phyloP scores from a whole-genome alignment of 1,140 invertebrate genomes.

The Drosophila sp. region DNA sequence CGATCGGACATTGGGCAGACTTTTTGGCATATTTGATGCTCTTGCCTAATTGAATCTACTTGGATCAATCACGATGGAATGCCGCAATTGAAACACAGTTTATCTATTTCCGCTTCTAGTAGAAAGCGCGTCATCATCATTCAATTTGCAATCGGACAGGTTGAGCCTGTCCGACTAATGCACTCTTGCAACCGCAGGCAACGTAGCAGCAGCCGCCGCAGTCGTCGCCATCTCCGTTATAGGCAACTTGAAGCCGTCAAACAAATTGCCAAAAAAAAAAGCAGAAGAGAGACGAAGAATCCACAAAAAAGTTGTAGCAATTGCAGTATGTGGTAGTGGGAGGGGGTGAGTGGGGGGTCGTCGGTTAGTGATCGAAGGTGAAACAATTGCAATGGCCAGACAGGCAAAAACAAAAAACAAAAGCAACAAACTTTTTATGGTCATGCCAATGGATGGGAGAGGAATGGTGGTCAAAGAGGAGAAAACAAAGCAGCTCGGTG shows the following conservation, averaged over 20 bases:
- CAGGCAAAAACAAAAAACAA: constrained; percentile 25
- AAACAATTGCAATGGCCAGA: constrained; percentile 66
- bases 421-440: constrained; percentile 68
- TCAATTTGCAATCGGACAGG: constrained; percentile 63
- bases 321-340: too few species aligned
- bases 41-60: neutral
- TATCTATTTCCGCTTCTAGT: constrained; percentile 6
- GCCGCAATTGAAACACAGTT: constrained; percentile 10
- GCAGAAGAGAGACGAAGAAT: neutral
- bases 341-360: neutral
- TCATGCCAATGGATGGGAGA: constrained; percentile 35
- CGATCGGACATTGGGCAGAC: too few species aligned
- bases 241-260: constrained; percentile 79
- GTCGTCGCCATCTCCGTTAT: constrained; percentile 46
- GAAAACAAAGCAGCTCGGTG: constrained; percentile 41
- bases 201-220: neutral
- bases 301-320: constrained; percentile 28
- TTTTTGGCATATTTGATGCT: too few species aligned
- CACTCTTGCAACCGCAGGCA: constrained; percentile 76
- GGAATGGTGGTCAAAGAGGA: neutral
- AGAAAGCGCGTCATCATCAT: constrained; percentile 26
- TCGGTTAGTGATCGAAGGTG: constrained; percentile 41
- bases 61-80: neutral
- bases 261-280: constrained; percentile 67
- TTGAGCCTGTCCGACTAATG: constrained; percentile 58